Percentiles rank a stretch among this genome's conserved stretches.
Evolutionary conservation across 30 jellyfish, hydroid and myxozoan species (phyloP).

Genomic region (Aurelia coerulea): DNA sequence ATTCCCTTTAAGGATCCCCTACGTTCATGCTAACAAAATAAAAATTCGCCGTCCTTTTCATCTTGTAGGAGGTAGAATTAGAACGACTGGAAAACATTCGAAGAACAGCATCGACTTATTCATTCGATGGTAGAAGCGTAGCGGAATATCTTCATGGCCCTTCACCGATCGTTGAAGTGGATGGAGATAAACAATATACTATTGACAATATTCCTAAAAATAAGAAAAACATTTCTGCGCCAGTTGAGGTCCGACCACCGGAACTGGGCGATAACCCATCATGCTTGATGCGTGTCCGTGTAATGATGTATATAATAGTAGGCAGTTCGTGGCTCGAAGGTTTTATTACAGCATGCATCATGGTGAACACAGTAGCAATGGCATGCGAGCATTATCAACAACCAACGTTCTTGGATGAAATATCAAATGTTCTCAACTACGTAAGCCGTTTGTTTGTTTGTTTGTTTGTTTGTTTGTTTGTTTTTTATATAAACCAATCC

Average conservation of each 20-base stretch:
- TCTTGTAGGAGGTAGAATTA: conserved; percentile 75
- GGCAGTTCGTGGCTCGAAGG: conserved; percentile 96
- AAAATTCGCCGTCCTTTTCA: background rate
- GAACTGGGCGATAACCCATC: conserved; percentile 92
- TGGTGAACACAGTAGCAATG: conserved; percentile 95
- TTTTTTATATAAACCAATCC: too few species aligned
- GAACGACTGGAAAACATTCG: conserved; percentile 67
- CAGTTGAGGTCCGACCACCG: conserved; percentile 75
- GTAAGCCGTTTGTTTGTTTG: conserved; percentile 63
- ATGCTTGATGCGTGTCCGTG: conserved; percentile 66
- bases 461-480: too few species aligned
- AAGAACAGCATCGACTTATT: conserved; percentile 96
- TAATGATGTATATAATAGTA: conserved; percentile 72
- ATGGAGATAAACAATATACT: conserved; percentile 91
- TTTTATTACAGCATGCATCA: conserved; percentile 91
- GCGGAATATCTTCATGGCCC: conserved; percentile 94
- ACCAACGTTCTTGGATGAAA: conserved; percentile 33
- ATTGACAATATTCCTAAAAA: conserved; percentile 76
- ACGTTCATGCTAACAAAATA: too few species aligned
- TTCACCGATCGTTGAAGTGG: conserved; percentile 95
- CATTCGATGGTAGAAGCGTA: conserved; percentile 82
- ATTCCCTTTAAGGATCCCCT: too few species aligned
- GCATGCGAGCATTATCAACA: conserved; percentile 86
- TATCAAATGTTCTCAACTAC: conserved; percentile 71
- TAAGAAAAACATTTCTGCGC: conserved; percentile 57